phyloP scores from a whole-genome alignment of 2,797 vertebrate species.

The Galaxias olidus region DNA sequence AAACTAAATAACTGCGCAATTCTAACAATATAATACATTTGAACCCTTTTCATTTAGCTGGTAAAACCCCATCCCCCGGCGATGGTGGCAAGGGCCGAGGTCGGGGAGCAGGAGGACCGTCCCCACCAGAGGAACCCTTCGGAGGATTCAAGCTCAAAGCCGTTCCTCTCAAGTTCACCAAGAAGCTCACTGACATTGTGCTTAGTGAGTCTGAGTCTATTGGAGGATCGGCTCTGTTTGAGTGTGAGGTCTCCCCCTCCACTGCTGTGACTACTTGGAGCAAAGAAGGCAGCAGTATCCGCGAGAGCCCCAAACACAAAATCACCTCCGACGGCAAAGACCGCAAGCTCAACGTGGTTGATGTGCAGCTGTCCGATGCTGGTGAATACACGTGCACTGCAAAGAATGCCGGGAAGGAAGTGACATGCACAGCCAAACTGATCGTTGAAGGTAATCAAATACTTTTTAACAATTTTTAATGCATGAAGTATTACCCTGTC shows the following conservation, averaged over 20 bases:
- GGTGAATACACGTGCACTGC: slow-evolving; percentile 95
- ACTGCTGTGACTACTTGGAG: slow-evolving; percentile 93
- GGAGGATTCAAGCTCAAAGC: slow-evolving; percentile 92
- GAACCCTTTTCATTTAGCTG: slow-evolving; percentile 63
- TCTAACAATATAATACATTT: too few species aligned
- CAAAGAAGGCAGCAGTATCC: slow-evolving; percentile 93
- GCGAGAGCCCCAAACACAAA: slow-evolving; percentile 94
- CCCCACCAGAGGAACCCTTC: slow-evolving; percentile 93
- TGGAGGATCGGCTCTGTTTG: slow-evolving; percentile 92
- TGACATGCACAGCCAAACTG: slow-evolving; percentile 91
- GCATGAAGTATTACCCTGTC: too few species aligned
- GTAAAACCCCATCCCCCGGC: slow-evolving; percentile 95
- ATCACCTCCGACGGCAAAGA: slow-evolving; percentile 97
- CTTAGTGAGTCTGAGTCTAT: slow-evolving; percentile 93
- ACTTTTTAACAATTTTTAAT: neutral
- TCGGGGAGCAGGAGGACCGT: slow-evolving; percentile 90
- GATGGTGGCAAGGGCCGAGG: slow-evolving; percentile 88
- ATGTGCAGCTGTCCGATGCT: slow-evolving; percentile 94
- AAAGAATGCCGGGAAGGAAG: slow-evolving; percentile 93
- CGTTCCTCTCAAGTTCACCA: slow-evolving; percentile 94
- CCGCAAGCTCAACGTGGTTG: slow-evolving; percentile 92
- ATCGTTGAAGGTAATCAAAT: slow-evolving; percentile 90
- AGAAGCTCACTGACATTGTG: slow-evolving; percentile 90
- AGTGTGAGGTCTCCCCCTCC: slow-evolving; percentile 93
- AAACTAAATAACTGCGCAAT: neutral